Base-by-base conservation (phyloP, 2,797 vertebrate genomes). In the Sebastes hubbsi region DNA sequence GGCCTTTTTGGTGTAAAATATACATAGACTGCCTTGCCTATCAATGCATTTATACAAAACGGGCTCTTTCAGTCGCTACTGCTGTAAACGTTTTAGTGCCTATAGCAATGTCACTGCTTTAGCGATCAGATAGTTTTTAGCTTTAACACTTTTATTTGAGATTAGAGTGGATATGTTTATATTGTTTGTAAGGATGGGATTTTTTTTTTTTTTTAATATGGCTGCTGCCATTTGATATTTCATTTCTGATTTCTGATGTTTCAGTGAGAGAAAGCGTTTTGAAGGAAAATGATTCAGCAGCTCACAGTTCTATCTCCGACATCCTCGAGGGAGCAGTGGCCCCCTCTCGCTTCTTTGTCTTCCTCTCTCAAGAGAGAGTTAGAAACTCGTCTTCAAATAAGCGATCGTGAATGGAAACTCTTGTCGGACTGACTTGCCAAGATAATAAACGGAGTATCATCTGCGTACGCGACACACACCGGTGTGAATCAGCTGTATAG, bases 61-160 rank as follows among this genome's bases (percentile, higher is more conserved):
- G 38, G 81, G 82, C 91, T 92, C 63, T 84, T 75, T 83, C 49
- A 88, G 83, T 84, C 81, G 78, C 85, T 84, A 56, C 88, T 85
- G 90, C 90, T 92, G 90, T 90, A 84, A 89, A 89, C 87, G 83
- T 94, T 78, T 80, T 91, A 94, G 94, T 95, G 94, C 95, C 95
- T 95, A 92, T 89, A 89, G 91, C 91, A 81, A 89, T 63, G 86
- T 88, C 90, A 90, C 85, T 89, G 87, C 87, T 93, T 91, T 72
- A 86, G 82, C 86, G 20, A 77, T 80, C 76, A 65, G 32, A 58
- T 71, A 62, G 38, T 86, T 87, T 87, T 87, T 75, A 88, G 84
- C 75, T 91, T 63, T 20, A 20, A 75, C 75, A 75, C 65, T 82
- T 84, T 87, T 59, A 62, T 76, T 88, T 86, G 18, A 72, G 65